Base-by-base conservation (phyloP, 2,888 invertebrate species). In the Drosophila nigricruria region DNA sequence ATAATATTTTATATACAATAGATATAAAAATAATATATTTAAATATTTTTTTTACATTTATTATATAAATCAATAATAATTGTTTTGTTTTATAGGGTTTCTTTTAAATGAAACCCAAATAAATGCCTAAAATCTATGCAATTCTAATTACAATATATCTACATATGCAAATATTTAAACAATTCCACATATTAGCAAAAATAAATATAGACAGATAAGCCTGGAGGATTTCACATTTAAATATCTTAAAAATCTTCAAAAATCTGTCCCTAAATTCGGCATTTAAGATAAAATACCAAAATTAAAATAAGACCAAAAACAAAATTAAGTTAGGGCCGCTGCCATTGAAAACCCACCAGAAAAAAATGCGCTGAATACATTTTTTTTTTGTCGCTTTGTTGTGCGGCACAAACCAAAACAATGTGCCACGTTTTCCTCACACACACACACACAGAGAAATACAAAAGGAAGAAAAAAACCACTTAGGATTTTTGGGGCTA, bases 361-460 rank as follows among this genome's bases (percentile, higher is more conserved):
- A 62, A 45, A 42, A 49, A 50, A 36, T 20, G 40, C 43, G 61
- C 32, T 65, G 58, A 61, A 70, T 54, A 65, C 38, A 53, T 58
- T 63, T 59, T 18, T 42, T n/a, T 38, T 12, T 38, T 34, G 53
- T 25, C 16, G 58, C 34, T 49, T 43, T 47, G 25, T 57, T 49
- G 23, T 36, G 40, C 50, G 36, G 14, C 62, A 73, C 54, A 76
- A 70, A 16, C 66, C 76, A 66, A 67, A 71, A 84, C 82, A 87
- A 84, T 82, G 77, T 64, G 80, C 82, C 74, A 70, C 71, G 70
- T 72, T 73, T 77, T 67, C 58, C 60, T 40, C 47, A 18, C 47
- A 18, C 47, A 18, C 27, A 27, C 58, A 20, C 42, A 42, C 38
- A 57, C 20, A 18, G 18, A 30, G 27, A 23, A 20, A 52, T 34